Evolutionary conservation across 1,140 invertebrate genomes (phyloP), one percentile per base, ranked within the genome.

Genomic region (Drosophila ficusphila): DNA sequence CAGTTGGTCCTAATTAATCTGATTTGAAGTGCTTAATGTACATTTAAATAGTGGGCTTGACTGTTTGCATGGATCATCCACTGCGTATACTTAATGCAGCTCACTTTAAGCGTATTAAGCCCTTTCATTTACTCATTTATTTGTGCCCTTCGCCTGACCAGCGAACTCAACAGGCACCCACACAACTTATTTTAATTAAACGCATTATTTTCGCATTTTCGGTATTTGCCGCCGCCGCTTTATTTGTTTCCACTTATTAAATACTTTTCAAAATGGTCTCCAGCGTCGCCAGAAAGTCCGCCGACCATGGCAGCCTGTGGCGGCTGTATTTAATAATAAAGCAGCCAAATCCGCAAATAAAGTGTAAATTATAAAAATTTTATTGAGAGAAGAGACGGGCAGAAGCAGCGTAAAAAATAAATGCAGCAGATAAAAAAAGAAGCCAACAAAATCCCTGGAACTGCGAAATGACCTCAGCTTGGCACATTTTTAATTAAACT

Each of bases 401-500:
- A 31, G 53, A 21, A 36, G 21, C 42, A 39, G 25, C 23, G 25
- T n/a, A n/a, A 9, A 36, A 51, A 47, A 21, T 60, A 49, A 51
- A 64, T 25, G 39, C 12, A 49, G 56, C 33, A 69, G 27, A 44
- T 14, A 33, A 44, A 49, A 36, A 60, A 73, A 39, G 51, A 18
- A 34, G 41, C 44, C 54, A 73, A 69, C 60, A 62, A 77, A 69
- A 68, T 68, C 64, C 60, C 36, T 12, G 47, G 27, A 52, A 52
- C 62, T 41, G 44, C 52, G 64, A 73, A 74, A 70, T 64, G 69
- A 67, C 61, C 54, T 65, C 69, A 65, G 60, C 61, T 62, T 73
- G 68, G 48, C 56, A 69, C 62, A 71, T 73, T 81, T 81, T 81
- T 82, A 79, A 82, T 81, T 81, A 82, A 81, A 81, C 64, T 82